Evolutionary conservation across 2,797 vertebrate genomes (phyloP), one percentile per base, ranked within the genome.

Genomic region (Pseudopleuronectes americanus): DNA sequence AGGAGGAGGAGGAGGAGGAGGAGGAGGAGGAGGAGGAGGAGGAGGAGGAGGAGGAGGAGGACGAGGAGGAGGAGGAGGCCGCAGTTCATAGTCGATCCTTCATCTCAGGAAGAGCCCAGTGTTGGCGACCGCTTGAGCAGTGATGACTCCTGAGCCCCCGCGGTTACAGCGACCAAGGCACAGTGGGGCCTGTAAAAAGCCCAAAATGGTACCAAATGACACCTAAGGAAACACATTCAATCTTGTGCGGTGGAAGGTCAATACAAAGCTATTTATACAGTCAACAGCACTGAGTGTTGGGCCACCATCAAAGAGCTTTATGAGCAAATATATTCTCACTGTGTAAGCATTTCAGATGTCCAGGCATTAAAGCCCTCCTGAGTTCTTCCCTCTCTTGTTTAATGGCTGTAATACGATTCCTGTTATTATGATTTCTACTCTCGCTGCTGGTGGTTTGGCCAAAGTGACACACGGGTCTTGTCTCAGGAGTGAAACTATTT

Each of bases 241-340:
- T 91, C 90, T 85, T 83, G 68, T 88, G 76, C 49, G 47, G 85
- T 57, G 80, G 86, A 87, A 86, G 89, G 87, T 87, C 84, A 90
- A 89, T 86, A 88, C 71, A 71, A 70, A 83, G 83, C 57, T 92
- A 88, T 93, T 93, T 90, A 91, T 81, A 83, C 83, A 92, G 92
- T 92, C 87, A 84, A 82, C 78, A 73, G 85, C 67, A 67, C 72
- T 28, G 79, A 60, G 77, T 76, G 79, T 64, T 82, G 79, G 90
- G 90, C 93, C 92, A 93, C 92, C 92, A 82, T 93, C 90, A 92
- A 90, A 90, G 90, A 79, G 77, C 83, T 94, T 93, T 93, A 93
- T 81, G 87, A 91, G 87, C 88, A 88, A 89, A 92, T 89, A 91
- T 89, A 90, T 90, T 91, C 89, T 89, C 85, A 85, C 87, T 83